Base-by-base conservation (phyloP, 2,888 invertebrate genomes). In the Parnassius orleans region DNA sequence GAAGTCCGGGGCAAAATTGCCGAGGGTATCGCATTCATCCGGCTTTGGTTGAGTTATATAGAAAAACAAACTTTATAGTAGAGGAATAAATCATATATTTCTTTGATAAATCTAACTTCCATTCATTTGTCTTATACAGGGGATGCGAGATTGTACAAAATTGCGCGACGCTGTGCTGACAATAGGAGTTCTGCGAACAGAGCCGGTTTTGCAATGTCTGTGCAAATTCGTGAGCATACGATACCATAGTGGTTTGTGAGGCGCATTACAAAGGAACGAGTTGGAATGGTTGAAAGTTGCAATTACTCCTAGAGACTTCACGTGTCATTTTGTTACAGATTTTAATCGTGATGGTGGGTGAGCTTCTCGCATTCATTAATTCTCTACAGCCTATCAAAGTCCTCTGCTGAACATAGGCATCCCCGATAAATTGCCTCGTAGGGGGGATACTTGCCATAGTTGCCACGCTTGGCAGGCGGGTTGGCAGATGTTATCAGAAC, bases 181-280 rank as follows among this genome's bases (percentile, higher is more conserved):
- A 91, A 91, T 86, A 81, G 89, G 74, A 73, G 79, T 90, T 91
- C 90, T 79, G 83, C 79, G 90, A 90, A 86, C 71, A 79, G 77
- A 72, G 66, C 69, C 72, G 74, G 78, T 86, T 87, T 88, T 88
- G 86, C 84, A 72, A 78, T 72, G 79, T 76, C 80, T 83, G 81
- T 82, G 88, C 87, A 81, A 89, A 87, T 87, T 88, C 86, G 80
- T 75, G 71, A 78, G 75, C 70, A 74, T 76, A 75, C 70, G 74
- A 76, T 77, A 73, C 79, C 79, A 84, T 83, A n/a, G 83, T 84
- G 84, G 84, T 76, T 71, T 72, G 72, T 70, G 67, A 66, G 70
- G 70, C 65, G 68, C 64, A 61, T 66, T 66, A 75, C 74, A 74
- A 77, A 71, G 73, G 72, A 73, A 76, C 65, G 70, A 73, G 60